phyloP scores from a whole-genome alignment of 2,888 invertebrate species.

The Ferdinandea cuprea region DNA sequence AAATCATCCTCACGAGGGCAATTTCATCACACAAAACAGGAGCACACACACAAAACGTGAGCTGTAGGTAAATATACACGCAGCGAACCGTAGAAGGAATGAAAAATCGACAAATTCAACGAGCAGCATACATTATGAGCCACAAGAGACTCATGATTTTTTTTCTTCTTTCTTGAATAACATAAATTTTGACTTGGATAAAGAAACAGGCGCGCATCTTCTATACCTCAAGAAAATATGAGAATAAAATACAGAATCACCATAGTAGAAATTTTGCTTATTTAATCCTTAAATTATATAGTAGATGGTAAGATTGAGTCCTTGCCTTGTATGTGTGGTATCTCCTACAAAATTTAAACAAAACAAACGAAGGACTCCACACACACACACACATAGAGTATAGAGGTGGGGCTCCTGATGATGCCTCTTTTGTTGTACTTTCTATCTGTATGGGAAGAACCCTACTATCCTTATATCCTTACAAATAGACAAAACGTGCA shows the following conservation, averaged over 20 bases:
- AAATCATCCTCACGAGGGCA: constrained; percentile 55
- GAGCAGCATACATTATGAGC: constrained; percentile 57
- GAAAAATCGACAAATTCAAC: constrained; percentile 60
- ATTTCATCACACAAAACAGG: constrained; percentile 37
- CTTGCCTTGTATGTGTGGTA: neutral
- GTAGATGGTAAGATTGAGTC: neutral
- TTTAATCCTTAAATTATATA: constrained; percentile 27
- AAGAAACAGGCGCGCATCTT: neutral
- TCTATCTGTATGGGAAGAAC: neutral
- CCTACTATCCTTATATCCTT: constrained; percentile 9
- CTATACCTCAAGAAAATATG: constrained; percentile 43
- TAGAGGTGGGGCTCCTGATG: neutral
- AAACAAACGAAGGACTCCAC: constrained; percentile 1
- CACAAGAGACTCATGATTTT: constrained; percentile 29
- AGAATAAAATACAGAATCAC: constrained; percentile 24
- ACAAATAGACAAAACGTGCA: constrained; percentile 47
- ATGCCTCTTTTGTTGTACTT: constrained; percentile 36
- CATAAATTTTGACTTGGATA: neutral
- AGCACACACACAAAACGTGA: constrained; percentile 40
- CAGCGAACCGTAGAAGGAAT: constrained; percentile 22
- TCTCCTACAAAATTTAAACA: neutral
- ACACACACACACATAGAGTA: neutral
- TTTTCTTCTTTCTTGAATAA: constrained; percentile 12
- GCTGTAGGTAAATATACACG: constrained; percentile 7
- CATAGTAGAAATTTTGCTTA: constrained; percentile 16